These are phyloP conservation scores for Nasonovia ribisnigri DNA, from an alignment of 2,888 invertebrate species.

Conservation along the genomic window DNA sequence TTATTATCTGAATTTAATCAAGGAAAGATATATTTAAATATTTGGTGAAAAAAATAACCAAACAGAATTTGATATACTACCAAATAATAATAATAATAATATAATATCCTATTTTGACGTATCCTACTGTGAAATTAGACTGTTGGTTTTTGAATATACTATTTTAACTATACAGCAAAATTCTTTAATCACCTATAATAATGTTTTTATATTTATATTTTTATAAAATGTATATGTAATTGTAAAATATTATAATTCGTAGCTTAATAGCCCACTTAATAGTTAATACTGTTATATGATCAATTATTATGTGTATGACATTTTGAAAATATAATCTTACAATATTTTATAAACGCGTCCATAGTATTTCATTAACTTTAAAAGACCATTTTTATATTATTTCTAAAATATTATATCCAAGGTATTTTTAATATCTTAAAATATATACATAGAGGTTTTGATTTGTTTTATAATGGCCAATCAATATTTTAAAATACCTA, in stretches of 20 bases:
- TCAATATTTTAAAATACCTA: neutral
- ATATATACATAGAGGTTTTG: neutral
- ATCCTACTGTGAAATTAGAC: neutral
- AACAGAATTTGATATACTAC: neutral
- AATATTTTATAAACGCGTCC: neutral
- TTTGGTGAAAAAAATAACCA: neutral
- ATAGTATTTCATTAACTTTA: neutral
- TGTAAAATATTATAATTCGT: neutral
- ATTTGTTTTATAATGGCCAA: neutral
- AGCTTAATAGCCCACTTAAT: too few relatives aligned
- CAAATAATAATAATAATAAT: too few relatives aligned
- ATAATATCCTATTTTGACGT: neutral
- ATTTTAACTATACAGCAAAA: neutral
- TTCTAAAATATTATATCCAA: too few relatives aligned
- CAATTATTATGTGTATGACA: neutral
- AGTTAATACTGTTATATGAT: neutral
- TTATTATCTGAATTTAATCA: neutral
- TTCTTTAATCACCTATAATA: neutral
- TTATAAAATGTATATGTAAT: neutral
- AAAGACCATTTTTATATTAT: neutral
- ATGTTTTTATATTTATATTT: neutral
- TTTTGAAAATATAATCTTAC: neutral
- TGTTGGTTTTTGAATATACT: neutral
- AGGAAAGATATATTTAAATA: neutral
- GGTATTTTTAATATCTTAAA: neutral